These are phyloP conservation scores for Oncorhynchus mykiss DNA, from an alignment of 2,113 vertebrate species.

Conservation along the genomic window DNA sequence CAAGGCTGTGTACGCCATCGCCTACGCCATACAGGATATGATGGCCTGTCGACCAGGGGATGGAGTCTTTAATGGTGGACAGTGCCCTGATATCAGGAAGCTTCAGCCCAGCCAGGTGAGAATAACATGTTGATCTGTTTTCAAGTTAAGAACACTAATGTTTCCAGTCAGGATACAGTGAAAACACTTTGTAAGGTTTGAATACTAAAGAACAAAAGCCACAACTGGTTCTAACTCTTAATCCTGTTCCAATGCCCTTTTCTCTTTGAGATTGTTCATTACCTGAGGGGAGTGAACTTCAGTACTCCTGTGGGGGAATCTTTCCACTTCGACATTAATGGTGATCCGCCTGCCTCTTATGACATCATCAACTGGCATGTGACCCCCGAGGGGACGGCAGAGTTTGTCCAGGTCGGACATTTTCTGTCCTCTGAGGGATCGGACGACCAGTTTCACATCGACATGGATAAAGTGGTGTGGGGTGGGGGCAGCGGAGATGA, in stretches of 20 bases:
- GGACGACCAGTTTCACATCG: slow-evolving; percentile 47
- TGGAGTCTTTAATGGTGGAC: slow-evolving; percentile 35
- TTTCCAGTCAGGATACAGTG: background rate
- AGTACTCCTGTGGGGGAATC: slow-evolving; percentile 53
- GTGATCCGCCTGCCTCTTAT: slow-evolving; percentile 58
- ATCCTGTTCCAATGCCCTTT: background rate
- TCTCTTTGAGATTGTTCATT: slow-evolving; percentile 50
- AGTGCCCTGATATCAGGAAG: slow-evolving; percentile 39
- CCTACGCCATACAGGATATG: slow-evolving; percentile 61
- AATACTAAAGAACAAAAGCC: too few species aligned
- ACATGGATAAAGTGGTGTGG: slow-evolving; percentile 55
- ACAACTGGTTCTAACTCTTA: background rate
- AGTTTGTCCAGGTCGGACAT: slow-evolving; percentile 57
- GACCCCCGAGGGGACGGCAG: slow-evolving; percentile 30
- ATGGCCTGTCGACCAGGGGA: slow-evolving; percentile 40
- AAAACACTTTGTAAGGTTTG: too few species aligned
- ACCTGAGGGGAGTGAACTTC: slow-evolving; percentile 56
- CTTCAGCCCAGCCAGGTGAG: slow-evolving; percentile 56
- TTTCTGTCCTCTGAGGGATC: slow-evolving; percentile 49
- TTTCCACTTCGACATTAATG: slow-evolving; percentile 59
- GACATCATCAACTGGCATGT: slow-evolving; percentile 69
- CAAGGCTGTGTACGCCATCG: slow-evolving; percentile 63
- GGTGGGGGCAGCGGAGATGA: slow-evolving; percentile 32
- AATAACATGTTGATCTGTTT: background rate
- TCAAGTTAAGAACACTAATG: background rate